Evolutionary conservation across 2,888 invertebrate genomes (phyloP).

Genomic region (Lordiphosa fenestrarum): DNA sequence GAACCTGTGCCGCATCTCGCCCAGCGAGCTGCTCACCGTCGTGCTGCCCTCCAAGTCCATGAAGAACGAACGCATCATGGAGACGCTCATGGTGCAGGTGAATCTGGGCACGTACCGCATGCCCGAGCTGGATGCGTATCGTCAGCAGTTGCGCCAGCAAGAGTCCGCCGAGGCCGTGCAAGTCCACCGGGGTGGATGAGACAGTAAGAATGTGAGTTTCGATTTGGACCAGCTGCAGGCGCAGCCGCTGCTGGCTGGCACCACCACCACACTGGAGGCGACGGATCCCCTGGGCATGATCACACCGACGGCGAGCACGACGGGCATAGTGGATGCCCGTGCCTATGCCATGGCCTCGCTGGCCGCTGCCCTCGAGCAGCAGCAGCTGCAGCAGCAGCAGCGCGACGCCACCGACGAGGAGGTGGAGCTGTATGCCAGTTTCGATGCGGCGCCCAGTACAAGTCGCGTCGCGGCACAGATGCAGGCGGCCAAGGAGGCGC

Average conservation of each 20-base stretch:
- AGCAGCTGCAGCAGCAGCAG: constrained; percentile 38
- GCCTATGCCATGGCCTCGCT: constrained; percentile 69
- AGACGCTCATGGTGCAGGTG: constrained; percentile 95
- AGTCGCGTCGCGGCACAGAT: constrained; percentile 76
- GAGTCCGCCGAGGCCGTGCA: constrained; percentile 90
- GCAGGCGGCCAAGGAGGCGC: constrained; percentile 76
- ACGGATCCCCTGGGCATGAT: constrained; percentile 6
- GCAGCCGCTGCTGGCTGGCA: constrained; percentile 9
- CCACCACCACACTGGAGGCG: constrained; percentile 10
- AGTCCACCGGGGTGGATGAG: constrained; percentile 80
- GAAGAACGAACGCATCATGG: constrained; percentile 94
- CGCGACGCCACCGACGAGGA: constrained; percentile 75
- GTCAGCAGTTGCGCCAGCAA: constrained; percentile 92
- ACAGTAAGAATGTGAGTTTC: constrained; percentile 80
- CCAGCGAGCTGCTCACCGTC: constrained; percentile 95
- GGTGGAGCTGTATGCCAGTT: constrained; percentile 76
- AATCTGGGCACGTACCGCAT: constrained; percentile 95
- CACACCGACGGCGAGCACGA: constrained; percentile 26
- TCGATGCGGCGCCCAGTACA: constrained; percentile 69
- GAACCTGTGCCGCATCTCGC: constrained; percentile 93
- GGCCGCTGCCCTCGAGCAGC: constrained; percentile 61
- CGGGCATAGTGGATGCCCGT: constrained; percentile 49
- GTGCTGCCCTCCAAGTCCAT: constrained; percentile 96
- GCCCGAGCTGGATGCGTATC: constrained; percentile 93
- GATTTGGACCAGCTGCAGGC: constrained; percentile 76